These are phyloP conservation scores for Calycopis cecrops DNA, from an alignment of 1,140 invertebrate species.

Conservation along the genomic window DNA sequence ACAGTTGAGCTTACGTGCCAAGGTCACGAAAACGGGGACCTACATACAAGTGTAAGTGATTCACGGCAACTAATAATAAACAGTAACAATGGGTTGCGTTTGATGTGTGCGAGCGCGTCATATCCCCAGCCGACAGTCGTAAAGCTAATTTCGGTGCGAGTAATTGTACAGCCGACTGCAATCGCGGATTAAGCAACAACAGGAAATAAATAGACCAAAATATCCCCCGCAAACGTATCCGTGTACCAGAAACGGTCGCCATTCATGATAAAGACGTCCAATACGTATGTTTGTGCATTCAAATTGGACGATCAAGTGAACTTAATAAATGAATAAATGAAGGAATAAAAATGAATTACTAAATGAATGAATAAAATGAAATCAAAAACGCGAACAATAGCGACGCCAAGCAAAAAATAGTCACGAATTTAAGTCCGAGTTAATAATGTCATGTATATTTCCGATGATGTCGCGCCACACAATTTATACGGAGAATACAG, in stretches of 20 bases:
- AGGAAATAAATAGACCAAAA: constrained; percentile 33
- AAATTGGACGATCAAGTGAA: too few species aligned
- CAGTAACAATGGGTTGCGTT: constrained; percentile 62
- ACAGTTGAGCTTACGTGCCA: constrained; percentile 27
- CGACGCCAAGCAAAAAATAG: too few species aligned
- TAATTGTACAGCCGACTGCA: constrained; percentile 45
- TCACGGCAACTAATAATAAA: constrained; percentile 66
- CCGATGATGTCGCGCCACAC: too few species aligned
- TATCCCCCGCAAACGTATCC: constrained; percentile 21
- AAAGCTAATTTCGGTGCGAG: constrained; percentile 59
- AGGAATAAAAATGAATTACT: too few species aligned
- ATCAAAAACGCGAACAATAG: too few species aligned
- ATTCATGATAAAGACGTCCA: constrained; percentile 18
- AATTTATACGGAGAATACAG: too few species aligned
- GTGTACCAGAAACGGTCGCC: constrained; percentile 16
- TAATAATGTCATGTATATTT: too few species aligned
- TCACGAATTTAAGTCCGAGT: too few species aligned
- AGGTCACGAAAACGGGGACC: constrained; percentile 53
- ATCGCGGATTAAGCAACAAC: constrained; percentile 36
- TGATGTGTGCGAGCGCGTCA: constrained; percentile 57
- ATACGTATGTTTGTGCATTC: too few species aligned
- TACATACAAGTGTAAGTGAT: constrained; percentile 49
- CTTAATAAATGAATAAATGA: too few species aligned
- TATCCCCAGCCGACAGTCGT: constrained; percentile 51
- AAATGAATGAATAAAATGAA: too few species aligned